A percentile compares a stretch with the other conserved stretches of the same genome.
phyloP scores from a whole-genome alignment of 2,888 invertebrate genomes.

The Beris morrisii region DNA sequence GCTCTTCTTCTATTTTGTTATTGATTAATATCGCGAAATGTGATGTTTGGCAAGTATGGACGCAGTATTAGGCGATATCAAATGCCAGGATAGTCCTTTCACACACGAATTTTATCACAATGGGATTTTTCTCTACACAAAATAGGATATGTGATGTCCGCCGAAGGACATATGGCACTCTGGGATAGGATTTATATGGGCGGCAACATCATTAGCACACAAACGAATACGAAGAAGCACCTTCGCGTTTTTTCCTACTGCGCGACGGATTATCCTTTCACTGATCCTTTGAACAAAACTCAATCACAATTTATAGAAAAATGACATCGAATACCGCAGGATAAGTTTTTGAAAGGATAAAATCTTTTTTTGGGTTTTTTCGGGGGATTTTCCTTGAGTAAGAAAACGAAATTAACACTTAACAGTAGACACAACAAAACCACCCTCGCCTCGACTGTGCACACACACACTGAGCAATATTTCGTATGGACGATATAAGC shows the following conservation, averaged over 20 bases:
- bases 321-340: too few species aligned
- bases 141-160: background rate
- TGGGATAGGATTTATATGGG: conserved; percentile 13
- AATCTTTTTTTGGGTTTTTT: background rate
- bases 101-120: conserved; percentile 24
- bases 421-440: conserved; percentile 28
- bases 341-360: too few species aligned
- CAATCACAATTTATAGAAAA: conserved; percentile 3
- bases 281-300: conserved; percentile 12
- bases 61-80: background rate
- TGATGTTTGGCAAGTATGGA: background rate
- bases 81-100: conserved; percentile 7
- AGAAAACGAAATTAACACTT: conserved; percentile 29
- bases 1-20: conserved; percentile 13
- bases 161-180: background rate
- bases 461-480: too few species aligned
- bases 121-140: conserved; percentile 2
- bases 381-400: background rate
- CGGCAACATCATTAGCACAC: conserved; percentile 18
- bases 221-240: conserved; percentile 11
- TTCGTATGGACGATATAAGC: too few species aligned
- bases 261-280: conserved; percentile 2
- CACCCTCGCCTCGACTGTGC: conserved; percentile 12
- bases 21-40: conserved; percentile 18
- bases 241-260: conserved; percentile 15